Conservation (phyloP, 2,113 vertebrate species). For the Fregetta grallaria region DNA sequence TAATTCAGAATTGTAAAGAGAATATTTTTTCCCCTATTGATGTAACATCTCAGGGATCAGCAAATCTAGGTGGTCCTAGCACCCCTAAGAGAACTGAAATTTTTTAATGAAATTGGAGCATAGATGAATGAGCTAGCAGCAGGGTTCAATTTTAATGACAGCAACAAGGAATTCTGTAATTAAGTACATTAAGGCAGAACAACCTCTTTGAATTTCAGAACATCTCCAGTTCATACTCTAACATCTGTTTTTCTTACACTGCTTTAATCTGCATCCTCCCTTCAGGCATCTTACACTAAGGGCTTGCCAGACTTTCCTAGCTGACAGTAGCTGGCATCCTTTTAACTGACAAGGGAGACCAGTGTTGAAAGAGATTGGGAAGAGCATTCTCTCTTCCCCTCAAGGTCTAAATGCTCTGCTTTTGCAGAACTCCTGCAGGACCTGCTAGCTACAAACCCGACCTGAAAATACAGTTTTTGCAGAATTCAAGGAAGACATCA, state of each 20-base stretch:
- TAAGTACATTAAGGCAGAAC: slow-evolving; percentile 62
- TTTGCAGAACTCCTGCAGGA: slow-evolving; percentile 34
- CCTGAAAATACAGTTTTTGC: not conserved
- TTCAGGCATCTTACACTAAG: slow-evolving; percentile 48
- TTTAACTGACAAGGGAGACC: slow-evolving; percentile 49
- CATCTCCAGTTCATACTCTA: slow-evolving; percentile 36
- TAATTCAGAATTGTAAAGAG: slow-evolving; percentile 22
- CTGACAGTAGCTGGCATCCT: slow-evolving; percentile 40
- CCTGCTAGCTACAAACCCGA: not conserved
- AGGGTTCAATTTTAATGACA: slow-evolving; percentile 65
- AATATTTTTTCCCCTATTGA: slow-evolving; percentile 30
- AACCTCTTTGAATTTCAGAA: slow-evolving; percentile 63
- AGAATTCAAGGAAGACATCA: not conserved
- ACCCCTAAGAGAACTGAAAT: not conserved
- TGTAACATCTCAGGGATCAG: not conserved
- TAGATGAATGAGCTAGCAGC: slow-evolving; percentile 55
- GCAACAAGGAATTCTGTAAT: slow-evolving; percentile 59
- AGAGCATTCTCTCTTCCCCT: slow-evolving; percentile 33
- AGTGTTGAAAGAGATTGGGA: slow-evolving; percentile 34
- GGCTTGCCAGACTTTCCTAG: slow-evolving; percentile 24
- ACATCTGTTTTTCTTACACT: slow-evolving; percentile 50
- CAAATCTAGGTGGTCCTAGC: slow-evolving; percentile 47
- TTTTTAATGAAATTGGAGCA: slow-evolving; percentile 46
- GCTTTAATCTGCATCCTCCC: slow-evolving; percentile 61
- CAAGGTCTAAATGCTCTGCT: slow-evolving; percentile 7